A percentile compares a stretch with the other conserved stretches of the same genome.
Evolutionary conservation across 2,797 vertebrate species (phyloP).

Genomic region (Champsocephalus esox): DNA sequence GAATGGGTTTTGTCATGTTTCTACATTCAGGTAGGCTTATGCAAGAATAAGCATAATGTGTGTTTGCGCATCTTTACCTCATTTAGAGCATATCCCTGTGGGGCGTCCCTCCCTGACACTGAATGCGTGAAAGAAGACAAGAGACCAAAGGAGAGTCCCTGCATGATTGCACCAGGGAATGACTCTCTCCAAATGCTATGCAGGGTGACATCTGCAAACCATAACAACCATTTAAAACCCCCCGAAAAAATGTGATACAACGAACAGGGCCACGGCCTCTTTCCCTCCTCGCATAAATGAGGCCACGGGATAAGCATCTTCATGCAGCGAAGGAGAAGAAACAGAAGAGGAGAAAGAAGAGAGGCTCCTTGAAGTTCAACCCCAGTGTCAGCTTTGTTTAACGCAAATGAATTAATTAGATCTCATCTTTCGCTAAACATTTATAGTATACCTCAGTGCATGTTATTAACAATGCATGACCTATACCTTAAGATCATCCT

Average conservation of each 20-base stretch:
- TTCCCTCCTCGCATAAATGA: slow-evolving; percentile 70
- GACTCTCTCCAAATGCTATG: slow-evolving; percentile 79
- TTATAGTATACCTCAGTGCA: slow-evolving; percentile 53
- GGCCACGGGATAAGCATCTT: slow-evolving; percentile 72
- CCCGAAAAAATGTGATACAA: slow-evolving; percentile 71
- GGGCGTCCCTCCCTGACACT: slow-evolving; percentile 66
- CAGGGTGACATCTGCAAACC: slow-evolving; percentile 86
- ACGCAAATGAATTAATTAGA: slow-evolving; percentile 47
- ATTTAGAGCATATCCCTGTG: slow-evolving; percentile 45
- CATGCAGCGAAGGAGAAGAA: slow-evolving; percentile 19
- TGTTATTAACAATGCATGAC: slow-evolving; percentile 48
- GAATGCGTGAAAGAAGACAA: slow-evolving; percentile 56
- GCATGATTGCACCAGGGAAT: slow-evolving; percentile 76
- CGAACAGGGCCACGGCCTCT: slow-evolving; percentile 67
- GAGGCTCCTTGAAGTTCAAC: slow-evolving; percentile 44
- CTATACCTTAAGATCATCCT: slow-evolving; percentile 18
- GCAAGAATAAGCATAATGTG: neutral
- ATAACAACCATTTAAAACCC: slow-evolving; percentile 78
- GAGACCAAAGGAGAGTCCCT: slow-evolving; percentile 74
- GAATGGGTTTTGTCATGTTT: slow-evolving; percentile 1
- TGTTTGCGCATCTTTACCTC: slow-evolving; percentile 38
- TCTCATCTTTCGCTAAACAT: slow-evolving; percentile 64
- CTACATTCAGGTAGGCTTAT: slow-evolving; percentile 20
- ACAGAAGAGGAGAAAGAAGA: slow-evolving; percentile 23
- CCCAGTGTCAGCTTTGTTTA: slow-evolving; percentile 47